A percentile compares a stretch with the other conserved stretches of the same genome.
These are phyloP conservation scores for Arenaria interpres DNA, from an alignment of 2,113 vertebrate species.

Conservation along the genomic window DNA sequence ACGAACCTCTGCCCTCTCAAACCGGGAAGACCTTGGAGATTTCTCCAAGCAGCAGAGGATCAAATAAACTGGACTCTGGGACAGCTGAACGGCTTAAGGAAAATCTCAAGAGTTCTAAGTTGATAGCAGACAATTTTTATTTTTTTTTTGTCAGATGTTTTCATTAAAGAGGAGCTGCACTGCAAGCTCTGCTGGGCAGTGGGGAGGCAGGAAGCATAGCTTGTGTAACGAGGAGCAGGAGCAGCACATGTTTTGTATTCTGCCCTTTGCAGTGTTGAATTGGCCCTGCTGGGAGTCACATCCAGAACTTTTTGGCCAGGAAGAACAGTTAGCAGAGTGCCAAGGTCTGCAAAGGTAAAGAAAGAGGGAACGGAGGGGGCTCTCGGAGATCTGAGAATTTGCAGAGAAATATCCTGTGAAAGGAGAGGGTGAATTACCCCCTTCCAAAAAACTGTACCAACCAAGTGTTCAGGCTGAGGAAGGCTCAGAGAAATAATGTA, in stretches of 20 bases:
- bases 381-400: background rate
- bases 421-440: background rate
- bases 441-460: background rate
- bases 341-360: conserved; percentile 26
- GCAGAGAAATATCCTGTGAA: background rate
- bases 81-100: background rate
- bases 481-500: background rate
- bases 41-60: background rate
- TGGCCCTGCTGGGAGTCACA: background rate
- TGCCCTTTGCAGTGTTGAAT: background rate
- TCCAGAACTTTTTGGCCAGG: background rate
- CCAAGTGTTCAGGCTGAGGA: background rate
- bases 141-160: background rate
- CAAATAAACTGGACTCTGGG: background rate
- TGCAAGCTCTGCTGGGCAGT: background rate
- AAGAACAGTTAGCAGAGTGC: background rate
- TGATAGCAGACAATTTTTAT: background rate
- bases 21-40: background rate
- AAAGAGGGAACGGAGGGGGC: background rate
- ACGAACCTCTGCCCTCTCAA: background rate
- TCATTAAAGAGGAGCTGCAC: background rate
- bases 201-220: background rate
- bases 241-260: conserved; percentile 25
- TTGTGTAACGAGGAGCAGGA: conserved; percentile 19
- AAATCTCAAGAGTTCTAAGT: background rate